phyloP scores from a whole-genome alignment of 2,888 invertebrate genomes.

The Stictocephala bisonia region DNA sequence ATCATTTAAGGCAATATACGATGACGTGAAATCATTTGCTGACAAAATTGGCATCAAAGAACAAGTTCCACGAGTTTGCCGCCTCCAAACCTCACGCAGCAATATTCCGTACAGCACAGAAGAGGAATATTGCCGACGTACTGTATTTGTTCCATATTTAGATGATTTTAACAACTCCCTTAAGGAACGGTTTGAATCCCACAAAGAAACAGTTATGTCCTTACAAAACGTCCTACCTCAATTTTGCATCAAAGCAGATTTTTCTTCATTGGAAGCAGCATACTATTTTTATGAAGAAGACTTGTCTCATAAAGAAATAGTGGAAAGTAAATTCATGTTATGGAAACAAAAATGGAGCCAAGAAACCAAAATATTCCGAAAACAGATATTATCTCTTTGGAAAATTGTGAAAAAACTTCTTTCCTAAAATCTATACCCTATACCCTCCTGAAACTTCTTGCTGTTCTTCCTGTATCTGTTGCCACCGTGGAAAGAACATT shows the following conservation, averaged over 20 bases:
- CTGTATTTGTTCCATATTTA: background rate
- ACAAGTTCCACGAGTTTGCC: too few species aligned
- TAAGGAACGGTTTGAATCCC: background rate
- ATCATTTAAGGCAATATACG: background rate
- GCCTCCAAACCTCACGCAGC: background rate
- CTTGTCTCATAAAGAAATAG: background rate
- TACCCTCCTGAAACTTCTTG: background rate
- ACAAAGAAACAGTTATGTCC: background rate
- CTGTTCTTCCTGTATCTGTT: constrained; percentile 1
- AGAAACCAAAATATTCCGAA: background rate
- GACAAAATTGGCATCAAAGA: too few species aligned
- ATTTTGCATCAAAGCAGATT: background rate
- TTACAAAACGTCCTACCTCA: background rate
- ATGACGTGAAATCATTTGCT: background rate
- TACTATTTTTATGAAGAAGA: background rate
- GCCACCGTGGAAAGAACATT: background rate
- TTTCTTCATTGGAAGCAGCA: background rate
- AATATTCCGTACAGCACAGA: background rate
- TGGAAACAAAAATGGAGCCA: constrained; percentile 1
- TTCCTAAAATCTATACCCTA: background rate
- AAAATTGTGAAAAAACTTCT: background rate
- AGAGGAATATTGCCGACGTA: background rate
- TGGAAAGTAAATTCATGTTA: background rate
- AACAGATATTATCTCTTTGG: background rate
- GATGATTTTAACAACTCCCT: constrained; percentile 1